Evolutionary conservation across 2,888 invertebrate species (phyloP), one percentile per base, ranked within the genome.

Genomic region (Elmis aenea): DNA sequence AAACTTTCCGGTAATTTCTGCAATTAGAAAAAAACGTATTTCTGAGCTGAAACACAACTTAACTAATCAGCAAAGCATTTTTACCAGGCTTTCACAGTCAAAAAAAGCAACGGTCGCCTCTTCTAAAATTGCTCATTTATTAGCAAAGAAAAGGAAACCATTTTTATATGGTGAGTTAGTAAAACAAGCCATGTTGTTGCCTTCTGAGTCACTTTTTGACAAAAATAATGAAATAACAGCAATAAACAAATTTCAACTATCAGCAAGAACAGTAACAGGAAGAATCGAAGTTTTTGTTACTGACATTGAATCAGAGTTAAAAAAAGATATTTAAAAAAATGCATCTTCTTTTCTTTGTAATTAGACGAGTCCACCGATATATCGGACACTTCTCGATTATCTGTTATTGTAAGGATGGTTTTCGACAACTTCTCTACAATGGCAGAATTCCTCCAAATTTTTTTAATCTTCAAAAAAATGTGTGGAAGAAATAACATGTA

Each of bases 211-310:
- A 14, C 21, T 51, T 9, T 52, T 52, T 38, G 46, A 50, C 20
- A 50, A 52, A 48, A 32, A 26, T 13, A 50, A 55, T 42, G 52
- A 54, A 34, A n/a, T n/a, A n/a, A 45, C 49, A 41, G 50, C 50
- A 24, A 54, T 53, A 37, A 42, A 54, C 30, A 36, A 38, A 24
- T 34, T 53, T 14, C 53, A 53, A 45, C 49, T 53, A 36, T 53
- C 55, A 43, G 34, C 26, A 13, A 26, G 23, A 24, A 48, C 44
- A 32, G 45, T 51, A 22, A 49, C 48, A 15, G 42, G 47, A 42
- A 44, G 50, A 43, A 42, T 44, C 21, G 28, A 46, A 26, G 34
- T 33, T 18, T 38, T 46, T 23, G 26, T 34, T 15, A 15, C 20
- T 26, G 15, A 47, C 29, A 16, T 47, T 12, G 23, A n/a, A n/a